phyloP scores from a whole-genome alignment of 1,140 invertebrate species.

The Diabrotica undecimpunctata region DNA sequence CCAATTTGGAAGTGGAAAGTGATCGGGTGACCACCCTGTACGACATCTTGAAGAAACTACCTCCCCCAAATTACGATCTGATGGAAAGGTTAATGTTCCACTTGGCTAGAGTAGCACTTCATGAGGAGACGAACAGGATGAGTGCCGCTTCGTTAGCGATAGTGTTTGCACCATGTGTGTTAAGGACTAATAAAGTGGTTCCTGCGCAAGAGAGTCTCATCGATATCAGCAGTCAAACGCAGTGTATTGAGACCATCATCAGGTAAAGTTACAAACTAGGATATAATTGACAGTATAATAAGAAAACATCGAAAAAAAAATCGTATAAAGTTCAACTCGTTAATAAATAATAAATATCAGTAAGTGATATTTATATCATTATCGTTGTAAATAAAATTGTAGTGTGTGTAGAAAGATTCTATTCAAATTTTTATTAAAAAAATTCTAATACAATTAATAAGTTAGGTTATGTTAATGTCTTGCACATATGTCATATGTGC shows the following conservation, averaged over 20 bases:
- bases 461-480: too few relatives aligned
- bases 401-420: too few relatives aligned
- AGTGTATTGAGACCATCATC: conserved; percentile 86
- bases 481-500: too few relatives aligned
- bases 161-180: conserved; percentile 91
- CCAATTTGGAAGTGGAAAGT: conserved; percentile 74
- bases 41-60: conserved; percentile 83
- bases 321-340: too few relatives aligned
- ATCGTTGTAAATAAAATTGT: too few relatives aligned
- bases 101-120: conserved; percentile 79
- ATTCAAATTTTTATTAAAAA: too few relatives aligned
- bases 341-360: too few relatives aligned
- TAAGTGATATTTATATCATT: too few relatives aligned
- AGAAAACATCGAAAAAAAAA: too few relatives aligned
- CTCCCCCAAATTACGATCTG: conserved; percentile 84
- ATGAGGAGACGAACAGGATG: conserved; percentile 91
- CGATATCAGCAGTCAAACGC: conserved; percentile 74
- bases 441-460: too few relatives aligned
- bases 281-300: conserved; percentile 50
- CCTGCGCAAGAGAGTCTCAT: conserved; percentile 87
- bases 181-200: conserved; percentile 78
- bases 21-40: conserved; percentile 82
- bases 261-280: conserved; percentile 36
- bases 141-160: conserved; percentile 86
- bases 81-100: conserved; percentile 93